phyloP scores from a whole-genome alignment of 1,140 invertebrate genomes.

The Micrasema longulum region DNA sequence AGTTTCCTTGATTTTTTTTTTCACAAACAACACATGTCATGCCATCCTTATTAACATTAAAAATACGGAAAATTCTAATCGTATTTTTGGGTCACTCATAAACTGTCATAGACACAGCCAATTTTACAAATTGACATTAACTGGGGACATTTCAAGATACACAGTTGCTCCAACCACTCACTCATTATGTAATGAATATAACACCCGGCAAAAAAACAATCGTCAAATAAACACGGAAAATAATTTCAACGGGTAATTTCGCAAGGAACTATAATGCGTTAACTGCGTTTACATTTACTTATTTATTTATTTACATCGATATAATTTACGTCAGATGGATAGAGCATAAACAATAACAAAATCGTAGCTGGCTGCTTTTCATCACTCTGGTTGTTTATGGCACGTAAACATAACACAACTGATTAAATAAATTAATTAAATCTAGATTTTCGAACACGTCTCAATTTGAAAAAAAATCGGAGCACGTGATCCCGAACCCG shows the following conservation, averaged over 20 bases:
- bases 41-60: conserved; percentile 30
- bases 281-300: no score
- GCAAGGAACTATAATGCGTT: no score
- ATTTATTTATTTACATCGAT: no score
- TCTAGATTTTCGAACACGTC: conserved; percentile 4
- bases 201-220: no score
- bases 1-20: neutral
- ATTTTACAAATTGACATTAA: conserved; percentile 32
- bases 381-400: conserved; percentile 14
- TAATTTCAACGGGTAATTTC: no score
- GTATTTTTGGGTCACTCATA: conserved; percentile 29
- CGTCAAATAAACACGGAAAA: no score
- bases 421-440: neutral
- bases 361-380: conserved; percentile 11
- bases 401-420: conserved; percentile 22
- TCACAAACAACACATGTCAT: conserved; percentile 19
- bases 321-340: neutral
- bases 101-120: conserved; percentile 6
- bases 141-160: neutral
- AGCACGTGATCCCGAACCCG: conserved; percentile 17
- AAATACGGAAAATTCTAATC: neutral
- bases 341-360: conserved; percentile 29
- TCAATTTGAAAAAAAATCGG: conserved; percentile 8
- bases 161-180: neutral
- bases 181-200: neutral